Evolutionary conservation across 2,888 invertebrate genomes (phyloP).

Genomic region (Diarsia dahlii): DNA sequence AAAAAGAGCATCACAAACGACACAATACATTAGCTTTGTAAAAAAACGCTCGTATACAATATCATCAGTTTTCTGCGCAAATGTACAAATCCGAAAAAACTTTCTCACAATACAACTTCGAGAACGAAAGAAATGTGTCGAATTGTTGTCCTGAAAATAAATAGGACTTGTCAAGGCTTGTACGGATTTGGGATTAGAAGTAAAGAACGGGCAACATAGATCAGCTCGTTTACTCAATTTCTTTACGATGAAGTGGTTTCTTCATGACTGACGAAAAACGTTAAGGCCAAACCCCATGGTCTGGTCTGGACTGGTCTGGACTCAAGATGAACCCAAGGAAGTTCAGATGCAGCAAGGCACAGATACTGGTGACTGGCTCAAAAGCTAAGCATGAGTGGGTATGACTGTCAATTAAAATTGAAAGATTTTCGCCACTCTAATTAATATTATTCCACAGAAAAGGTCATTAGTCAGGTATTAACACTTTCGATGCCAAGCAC

Average conservation of each 20-base stretch:
- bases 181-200: background rate
- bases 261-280: background rate
- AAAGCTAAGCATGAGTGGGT: background rate
- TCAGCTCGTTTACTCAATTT: too few species aligned
- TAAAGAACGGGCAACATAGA: background rate
- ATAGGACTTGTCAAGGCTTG: slow-evolving; percentile 24
- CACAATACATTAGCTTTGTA: slow-evolving; percentile 19
- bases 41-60: slow-evolving; percentile 25
- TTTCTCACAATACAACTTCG: slow-evolving; percentile 56
- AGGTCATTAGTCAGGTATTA: too few species aligned
- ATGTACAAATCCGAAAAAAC: slow-evolving; percentile 39
- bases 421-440: too few species aligned
- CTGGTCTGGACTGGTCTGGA: too few species aligned
- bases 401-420: too few species aligned
- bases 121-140: slow-evolving; percentile 43
- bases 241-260: background rate
- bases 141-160: slow-evolving; percentile 39
- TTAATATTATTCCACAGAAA: too few species aligned
- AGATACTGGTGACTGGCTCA: background rate
- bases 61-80: slow-evolving; percentile 23
- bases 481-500: too few species aligned
- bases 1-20: slow-evolving; percentile 12
- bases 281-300: background rate
- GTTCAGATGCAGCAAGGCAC: background rate
- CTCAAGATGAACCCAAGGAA: too few species aligned